Evolutionary conservation across 1,140 invertebrate genomes (phyloP).

Genomic region (Kradibia gibbosae): DNA sequence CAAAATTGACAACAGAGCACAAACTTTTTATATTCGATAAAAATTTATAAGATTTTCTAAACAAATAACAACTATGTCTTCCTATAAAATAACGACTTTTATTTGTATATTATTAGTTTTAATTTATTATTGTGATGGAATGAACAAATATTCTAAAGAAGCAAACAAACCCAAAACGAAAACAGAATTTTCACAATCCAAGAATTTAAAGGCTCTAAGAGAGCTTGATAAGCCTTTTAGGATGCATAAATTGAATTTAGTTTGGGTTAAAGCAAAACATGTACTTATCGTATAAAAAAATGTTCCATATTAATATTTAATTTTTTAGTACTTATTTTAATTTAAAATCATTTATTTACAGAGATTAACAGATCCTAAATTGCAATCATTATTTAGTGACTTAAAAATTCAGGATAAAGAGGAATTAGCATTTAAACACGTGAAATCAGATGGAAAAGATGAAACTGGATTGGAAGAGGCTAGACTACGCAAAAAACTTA

Average conservation of each 20-base stretch:
- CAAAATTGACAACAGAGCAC: conserved; percentile 30
- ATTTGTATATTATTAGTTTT: conserved; percentile 44
- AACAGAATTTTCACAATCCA: conserved; percentile 55
- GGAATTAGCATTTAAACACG: conserved; percentile 87
- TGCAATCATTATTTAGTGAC: conserved; percentile 90
- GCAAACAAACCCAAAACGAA: conserved; percentile 73
- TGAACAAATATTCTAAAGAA: conserved; percentile 76
- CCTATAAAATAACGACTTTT: conserved; percentile 33
- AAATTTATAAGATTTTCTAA: background rate
- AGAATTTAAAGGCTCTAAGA: conserved; percentile 64
- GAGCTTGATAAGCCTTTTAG: conserved; percentile 84
- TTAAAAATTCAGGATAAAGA: conserved; percentile 94
- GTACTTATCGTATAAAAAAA: conserved; percentile 69
- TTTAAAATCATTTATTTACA: conserved; percentile 66
- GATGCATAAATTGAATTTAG: conserved; percentile 87
- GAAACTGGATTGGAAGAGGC: conserved; percentile 90
- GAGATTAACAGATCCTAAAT: conserved; percentile 86
- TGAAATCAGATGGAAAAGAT: conserved; percentile 87
- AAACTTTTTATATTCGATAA: background rate
- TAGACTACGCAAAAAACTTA: conserved; percentile 84
- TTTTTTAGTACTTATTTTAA: background rate
- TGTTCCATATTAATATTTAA: background rate
- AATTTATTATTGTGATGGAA: conserved; percentile 52
- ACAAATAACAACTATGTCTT: conserved; percentile 16
- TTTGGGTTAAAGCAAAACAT: conserved; percentile 88